Conservation (phyloP, 2,888 invertebrate genomes). For the Protonemura montana region DNA sequence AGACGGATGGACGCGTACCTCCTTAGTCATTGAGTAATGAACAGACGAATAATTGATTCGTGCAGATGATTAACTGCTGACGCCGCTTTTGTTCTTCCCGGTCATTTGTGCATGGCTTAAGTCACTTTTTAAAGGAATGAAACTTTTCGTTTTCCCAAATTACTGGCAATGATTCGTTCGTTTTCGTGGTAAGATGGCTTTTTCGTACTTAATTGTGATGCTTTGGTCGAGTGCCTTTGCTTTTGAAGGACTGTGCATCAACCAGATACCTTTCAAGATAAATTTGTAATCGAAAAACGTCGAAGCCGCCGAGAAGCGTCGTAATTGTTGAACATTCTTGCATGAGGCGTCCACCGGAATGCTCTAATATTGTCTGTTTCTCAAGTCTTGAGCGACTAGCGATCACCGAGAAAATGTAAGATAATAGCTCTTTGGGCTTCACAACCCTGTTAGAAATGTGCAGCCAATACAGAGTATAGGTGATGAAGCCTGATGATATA, state of each 20-base stretch:
- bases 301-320: no score
- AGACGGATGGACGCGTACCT: neutral
- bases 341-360: no score
- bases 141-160: constrained; percentile 12
- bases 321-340: no score
- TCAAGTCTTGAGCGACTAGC: no score
- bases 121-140: neutral
- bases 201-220: neutral
- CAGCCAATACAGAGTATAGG: no score
- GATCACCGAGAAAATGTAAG: no score
- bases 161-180: neutral
- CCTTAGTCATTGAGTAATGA: neutral
- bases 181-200: neutral
- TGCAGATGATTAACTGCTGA: constrained; percentile 2
- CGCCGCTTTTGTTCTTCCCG: constrained; percentile 4
- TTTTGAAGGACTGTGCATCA: neutral
- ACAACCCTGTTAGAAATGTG: no score
- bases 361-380: no score
- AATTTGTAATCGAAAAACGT: neutral
- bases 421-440: no score
- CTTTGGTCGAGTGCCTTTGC: neutral
- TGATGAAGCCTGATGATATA: no score
- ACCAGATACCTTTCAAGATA: neutral
- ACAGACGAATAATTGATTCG: neutral
- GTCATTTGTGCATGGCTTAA: neutral